Conservation (phyloP, 1,140 invertebrate species). For the Cyclargus thomasi region DNA sequence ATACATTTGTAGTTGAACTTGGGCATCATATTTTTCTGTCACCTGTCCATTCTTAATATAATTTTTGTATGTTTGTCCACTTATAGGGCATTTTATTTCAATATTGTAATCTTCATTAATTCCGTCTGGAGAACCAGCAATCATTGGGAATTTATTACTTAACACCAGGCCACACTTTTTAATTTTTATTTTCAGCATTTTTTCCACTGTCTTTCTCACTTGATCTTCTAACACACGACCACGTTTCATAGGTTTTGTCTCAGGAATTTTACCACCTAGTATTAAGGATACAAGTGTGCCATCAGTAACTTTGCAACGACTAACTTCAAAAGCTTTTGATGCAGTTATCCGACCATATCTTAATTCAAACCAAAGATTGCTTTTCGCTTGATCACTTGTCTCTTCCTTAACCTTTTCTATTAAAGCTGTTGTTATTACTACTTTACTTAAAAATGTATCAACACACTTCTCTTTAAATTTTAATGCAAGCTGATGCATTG, state of each 20-base stretch:
- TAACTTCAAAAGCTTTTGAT: conserved; percentile 35
- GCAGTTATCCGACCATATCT: conserved; percentile 47
- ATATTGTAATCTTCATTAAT: conserved; percentile 27
- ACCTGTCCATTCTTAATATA: conserved; percentile 26
- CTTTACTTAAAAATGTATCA: conserved; percentile 28
- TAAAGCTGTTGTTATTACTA: conserved; percentile 1
- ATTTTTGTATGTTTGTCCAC: conserved; percentile 13
- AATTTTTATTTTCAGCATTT: conserved; percentile 28
- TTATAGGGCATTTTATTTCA: conserved; percentile 42
- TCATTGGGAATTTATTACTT: conserved; percentile 27
- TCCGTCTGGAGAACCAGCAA: conserved; percentile 33
- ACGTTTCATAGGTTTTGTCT: conserved; percentile 42
- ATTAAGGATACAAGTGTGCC: conserved; percentile 37
- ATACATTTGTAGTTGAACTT: conserved; percentile 49
- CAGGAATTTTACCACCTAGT: conserved; percentile 38
- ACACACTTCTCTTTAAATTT: conserved; percentile 26
- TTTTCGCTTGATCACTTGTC: conserved; percentile 31
- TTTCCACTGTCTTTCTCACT: conserved; percentile 28
- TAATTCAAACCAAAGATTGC: conserved; percentile 33
- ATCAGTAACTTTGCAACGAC: conserved; percentile 38
- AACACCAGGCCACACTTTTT: conserved; percentile 30
- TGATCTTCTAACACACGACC: conserved; percentile 39
- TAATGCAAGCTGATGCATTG: conserved; percentile 27
- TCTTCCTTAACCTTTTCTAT: conserved; percentile 28
- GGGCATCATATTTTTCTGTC: conserved; percentile 36